Percentiles rank a stretch among this genome's conserved stretches.
Conservation (phyloP, 1,140 invertebrate species). For the Oryctes rhinoceros region DNA sequence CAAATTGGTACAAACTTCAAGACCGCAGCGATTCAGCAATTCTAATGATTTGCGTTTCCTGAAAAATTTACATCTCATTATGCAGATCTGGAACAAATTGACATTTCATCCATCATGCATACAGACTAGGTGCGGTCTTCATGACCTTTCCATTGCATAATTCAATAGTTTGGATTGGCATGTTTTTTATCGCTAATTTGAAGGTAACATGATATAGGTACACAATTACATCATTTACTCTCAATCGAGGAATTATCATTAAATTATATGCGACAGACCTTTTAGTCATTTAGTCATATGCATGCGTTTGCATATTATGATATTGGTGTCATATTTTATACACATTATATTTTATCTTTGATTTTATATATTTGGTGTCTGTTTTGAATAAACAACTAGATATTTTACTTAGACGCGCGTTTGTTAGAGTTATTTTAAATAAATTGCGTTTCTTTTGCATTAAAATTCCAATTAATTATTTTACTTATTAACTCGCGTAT, state of each 20-base stretch:
- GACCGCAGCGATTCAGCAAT: not conserved
- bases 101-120: slow-evolving; percentile 25
- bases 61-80: slow-evolving; percentile 18
- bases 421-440: not conserved
- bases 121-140: slow-evolving; percentile 11
- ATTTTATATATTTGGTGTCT: no score
- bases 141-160: slow-evolving; percentile 17
- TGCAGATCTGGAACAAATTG: slow-evolving; percentile 10
- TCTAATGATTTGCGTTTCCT: not conserved
- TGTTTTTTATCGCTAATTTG: slow-evolving; percentile 7
- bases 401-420: no score
- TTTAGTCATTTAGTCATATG: not conserved
- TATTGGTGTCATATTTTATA: not conserved
- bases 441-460: not conserved
- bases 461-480: no score
- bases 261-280: not conserved
- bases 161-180: slow-evolving; percentile 10
- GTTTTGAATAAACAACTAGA: no score
- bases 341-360: not conserved
- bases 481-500: no score
- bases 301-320: not conserved
- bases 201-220: not conserved
- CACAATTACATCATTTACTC: not conserved
- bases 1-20: slow-evolving; percentile 7
- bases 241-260: not conserved